These are phyloP conservation scores for Melieria picta DNA, from an alignment of 2,888 invertebrate species.

Conservation along the genomic window DNA sequence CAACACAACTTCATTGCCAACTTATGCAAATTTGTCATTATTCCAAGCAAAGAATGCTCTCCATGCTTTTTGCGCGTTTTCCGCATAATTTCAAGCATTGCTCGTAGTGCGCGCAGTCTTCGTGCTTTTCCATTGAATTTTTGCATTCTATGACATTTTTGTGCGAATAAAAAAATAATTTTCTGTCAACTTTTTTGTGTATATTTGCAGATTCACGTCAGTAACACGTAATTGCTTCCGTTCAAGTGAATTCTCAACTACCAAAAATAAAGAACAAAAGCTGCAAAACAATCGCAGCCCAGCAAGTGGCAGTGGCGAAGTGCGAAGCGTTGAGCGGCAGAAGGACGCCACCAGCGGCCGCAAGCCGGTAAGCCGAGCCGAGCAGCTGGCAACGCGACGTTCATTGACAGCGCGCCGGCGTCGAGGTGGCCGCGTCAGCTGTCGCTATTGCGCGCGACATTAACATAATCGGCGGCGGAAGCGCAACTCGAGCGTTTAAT, in stretches of 20 bases:
- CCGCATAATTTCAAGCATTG: too few relatives aligned
- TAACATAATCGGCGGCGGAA: conserved; percentile 38
- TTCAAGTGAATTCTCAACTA: background rate
- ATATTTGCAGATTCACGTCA: conserved; percentile 1
- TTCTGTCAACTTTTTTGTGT: background rate
- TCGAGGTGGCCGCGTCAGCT: background rate
- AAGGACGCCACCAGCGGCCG: too few relatives aligned
- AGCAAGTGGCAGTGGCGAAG: conserved; percentile 1
- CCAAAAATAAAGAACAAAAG: background rate
- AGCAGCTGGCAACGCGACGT: conserved; percentile 2
- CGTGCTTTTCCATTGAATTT: background rate
- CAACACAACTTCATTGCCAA: too few relatives aligned
- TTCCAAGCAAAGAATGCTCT: too few relatives aligned
- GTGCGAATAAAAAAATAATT: background rate
- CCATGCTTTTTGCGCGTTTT: too few relatives aligned
- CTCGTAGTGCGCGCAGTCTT: too few relatives aligned
- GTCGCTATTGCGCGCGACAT: conserved; percentile 20
- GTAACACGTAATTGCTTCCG: background rate
- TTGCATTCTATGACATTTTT: background rate
- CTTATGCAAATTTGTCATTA: too few relatives aligned
- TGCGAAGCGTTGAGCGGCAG: conserved; percentile 5
- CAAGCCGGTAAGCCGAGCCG: background rate
- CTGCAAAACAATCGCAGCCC: background rate
- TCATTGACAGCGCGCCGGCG: conserved; percentile 23
- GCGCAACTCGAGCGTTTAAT: conserved; percentile 41